Evolutionary conservation across 2,888 invertebrate genomes (phyloP).

Genomic region (Sylvicola cinctus): DNA sequence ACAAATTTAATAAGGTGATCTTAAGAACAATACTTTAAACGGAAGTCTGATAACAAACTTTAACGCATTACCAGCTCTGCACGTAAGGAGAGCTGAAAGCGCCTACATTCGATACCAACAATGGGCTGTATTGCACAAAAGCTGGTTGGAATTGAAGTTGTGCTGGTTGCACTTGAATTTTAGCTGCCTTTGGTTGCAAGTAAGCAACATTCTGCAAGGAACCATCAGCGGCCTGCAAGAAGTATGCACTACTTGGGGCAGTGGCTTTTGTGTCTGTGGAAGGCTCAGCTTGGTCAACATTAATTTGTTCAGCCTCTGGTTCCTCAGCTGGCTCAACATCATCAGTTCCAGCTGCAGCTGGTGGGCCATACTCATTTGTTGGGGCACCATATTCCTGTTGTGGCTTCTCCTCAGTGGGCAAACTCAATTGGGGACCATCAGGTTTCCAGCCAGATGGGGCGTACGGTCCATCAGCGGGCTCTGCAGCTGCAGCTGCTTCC

Average conservation of each 20-base stretch:
- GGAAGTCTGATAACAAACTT: too few species aligned
- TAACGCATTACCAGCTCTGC: too few species aligned
- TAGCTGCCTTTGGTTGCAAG: neutral
- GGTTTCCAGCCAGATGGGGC: slow-evolving; percentile 6
- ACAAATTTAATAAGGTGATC: too few species aligned
- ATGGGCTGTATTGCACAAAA: too few species aligned
- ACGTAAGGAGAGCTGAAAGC: too few species aligned
- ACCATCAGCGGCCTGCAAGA: slow-evolving; percentile 4
- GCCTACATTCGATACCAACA: too few species aligned
- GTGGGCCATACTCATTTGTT: neutral
- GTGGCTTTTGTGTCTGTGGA: neutral
- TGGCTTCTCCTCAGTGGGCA: slow-evolving; percentile 3
- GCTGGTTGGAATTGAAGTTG: too few species aligned
- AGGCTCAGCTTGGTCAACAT: slow-evolving; percentile 3
- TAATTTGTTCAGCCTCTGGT: slow-evolving; percentile 3
- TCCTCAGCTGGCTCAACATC: slow-evolving; percentile 3
- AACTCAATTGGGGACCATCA: slow-evolving; percentile 3
- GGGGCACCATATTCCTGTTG: slow-evolving; percentile 1
- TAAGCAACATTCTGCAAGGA: slow-evolving; percentile 4
- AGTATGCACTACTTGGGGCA: neutral
- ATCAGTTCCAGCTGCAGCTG: slow-evolving; percentile 1
- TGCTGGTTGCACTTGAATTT: neutral
- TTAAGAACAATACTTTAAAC: too few species aligned
- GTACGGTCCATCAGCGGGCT: slow-evolving; percentile 3
- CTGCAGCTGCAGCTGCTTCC: neutral